Evolutionary conservation across 1,140 invertebrate genomes (phyloP).

Genomic region (Scaptomyza pallida): DNA sequence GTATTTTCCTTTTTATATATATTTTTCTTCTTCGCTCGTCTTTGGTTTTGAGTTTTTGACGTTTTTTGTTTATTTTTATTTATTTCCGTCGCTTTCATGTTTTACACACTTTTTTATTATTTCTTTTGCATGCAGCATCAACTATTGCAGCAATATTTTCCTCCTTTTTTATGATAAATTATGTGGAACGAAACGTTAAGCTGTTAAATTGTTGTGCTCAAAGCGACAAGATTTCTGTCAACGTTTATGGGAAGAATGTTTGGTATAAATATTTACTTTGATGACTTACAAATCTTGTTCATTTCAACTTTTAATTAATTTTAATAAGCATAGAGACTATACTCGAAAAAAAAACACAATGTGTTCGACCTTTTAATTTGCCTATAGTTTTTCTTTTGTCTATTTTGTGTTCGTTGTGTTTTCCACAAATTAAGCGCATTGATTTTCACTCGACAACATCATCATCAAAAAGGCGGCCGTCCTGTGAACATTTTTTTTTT

Average conservation of each 20-base stretch:
- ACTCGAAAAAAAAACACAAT: too few relatives aligned
- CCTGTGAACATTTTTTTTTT: slow-evolving; percentile 27
- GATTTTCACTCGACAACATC: slow-evolving; percentile 70
- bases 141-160: slow-evolving; percentile 4
- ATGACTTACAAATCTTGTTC: too few relatives aligned
- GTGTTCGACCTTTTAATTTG: background rate
- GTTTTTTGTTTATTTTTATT: slow-evolving; percentile 7
- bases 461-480: slow-evolving; percentile 42
- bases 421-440: slow-evolving; percentile 54
- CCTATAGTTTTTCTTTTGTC: slow-evolving; percentile 8
- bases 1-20: too few relatives aligned
- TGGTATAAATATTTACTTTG: too few relatives aligned
- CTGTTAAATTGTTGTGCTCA: too few relatives aligned
- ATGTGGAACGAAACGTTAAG: background rate
- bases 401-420: slow-evolving; percentile 28
- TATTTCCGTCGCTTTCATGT: background rate
- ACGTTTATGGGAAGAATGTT: too few relatives aligned
- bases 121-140: background rate
- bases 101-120: slow-evolving; percentile 1
- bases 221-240: too few relatives aligned
- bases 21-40: slow-evolving; percentile 40
- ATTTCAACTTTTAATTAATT: too few relatives aligned
- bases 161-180: slow-evolving; percentile 6
- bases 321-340: too few relatives aligned
- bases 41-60: slow-evolving; percentile 15